These are phyloP conservation scores for Ricordea florida DNA, from an alignment of 92 coral and sea anemone species.

Conservation along the genomic window DNA sequence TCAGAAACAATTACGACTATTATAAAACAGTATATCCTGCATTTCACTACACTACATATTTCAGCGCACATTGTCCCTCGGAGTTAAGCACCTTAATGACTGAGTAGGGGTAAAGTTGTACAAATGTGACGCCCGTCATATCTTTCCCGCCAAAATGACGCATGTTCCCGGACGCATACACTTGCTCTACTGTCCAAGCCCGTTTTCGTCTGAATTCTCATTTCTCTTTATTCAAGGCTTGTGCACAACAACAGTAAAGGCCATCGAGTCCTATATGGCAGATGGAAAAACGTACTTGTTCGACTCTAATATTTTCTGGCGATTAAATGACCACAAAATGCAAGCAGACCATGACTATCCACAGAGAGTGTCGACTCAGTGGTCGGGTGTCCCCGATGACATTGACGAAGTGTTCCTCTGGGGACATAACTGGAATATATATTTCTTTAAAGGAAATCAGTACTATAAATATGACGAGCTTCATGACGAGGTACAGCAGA, in stretches of 20 bases:
- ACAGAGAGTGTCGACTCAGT: not conserved
- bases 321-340: not conserved
- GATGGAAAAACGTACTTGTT: slow-evolving; percentile 37
- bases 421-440: slow-evolving; percentile 56
- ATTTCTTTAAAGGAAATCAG: slow-evolving; percentile 52
- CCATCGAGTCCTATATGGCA: slow-evolving; percentile 43
- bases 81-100: too few relatives aligned
- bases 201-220: not conserved
- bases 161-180: too few relatives aligned
- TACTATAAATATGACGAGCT: slow-evolving; percentile 48
- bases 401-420: slow-evolving; percentile 69
- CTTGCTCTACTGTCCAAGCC: too few relatives aligned
- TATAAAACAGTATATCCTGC: too few relatives aligned
- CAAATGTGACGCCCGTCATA: too few relatives aligned
- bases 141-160: too few relatives aligned
- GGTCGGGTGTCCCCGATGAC: slow-evolving; percentile 57
- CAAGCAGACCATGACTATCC: slow-evolving; percentile 45
- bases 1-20: too few relatives aligned
- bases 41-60: too few relatives aligned
- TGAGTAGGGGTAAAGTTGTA: too few relatives aligned
- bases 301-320: slow-evolving; percentile 41
- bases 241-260: slow-evolving; percentile 21
- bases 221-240: slow-evolving; percentile 33
- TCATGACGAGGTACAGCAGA: not conserved
- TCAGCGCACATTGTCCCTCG: too few relatives aligned